A percentile compares a stretch with the other conserved stretches of the same genome.
Conservation (phyloP, 2,888 invertebrate species). For the Agrilus cyanescens region DNA sequence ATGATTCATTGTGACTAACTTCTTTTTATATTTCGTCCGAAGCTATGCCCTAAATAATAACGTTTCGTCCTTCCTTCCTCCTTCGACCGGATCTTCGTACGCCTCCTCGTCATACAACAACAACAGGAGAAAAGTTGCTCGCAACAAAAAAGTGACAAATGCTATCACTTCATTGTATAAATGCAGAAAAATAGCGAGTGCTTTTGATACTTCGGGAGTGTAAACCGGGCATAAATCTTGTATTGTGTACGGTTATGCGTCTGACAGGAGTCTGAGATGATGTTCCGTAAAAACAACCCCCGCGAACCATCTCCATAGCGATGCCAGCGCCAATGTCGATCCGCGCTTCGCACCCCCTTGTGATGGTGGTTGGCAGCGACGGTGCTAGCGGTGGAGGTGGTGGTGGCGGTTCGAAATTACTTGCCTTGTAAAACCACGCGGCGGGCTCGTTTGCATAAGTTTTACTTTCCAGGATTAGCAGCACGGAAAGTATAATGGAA, state of each 20-base stretch:
- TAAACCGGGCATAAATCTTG: slow-evolving; percentile 27
- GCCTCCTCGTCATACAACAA: too few species aligned
- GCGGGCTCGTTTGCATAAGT: slow-evolving; percentile 38
- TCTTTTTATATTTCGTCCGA: too few species aligned
- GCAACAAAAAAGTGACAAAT: too few species aligned
- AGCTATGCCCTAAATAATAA: too few species aligned
- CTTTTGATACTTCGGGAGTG: slow-evolving; percentile 21
- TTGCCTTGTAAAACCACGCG: slow-evolving; percentile 37
- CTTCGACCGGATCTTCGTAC: too few species aligned
- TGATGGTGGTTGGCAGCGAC: slow-evolving; percentile 6
- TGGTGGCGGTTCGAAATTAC: slow-evolving; percentile 27
- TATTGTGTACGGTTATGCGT: slow-evolving; percentile 28
- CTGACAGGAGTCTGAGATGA: slow-evolving; percentile 28
- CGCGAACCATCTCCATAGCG: slow-evolving; percentile 11
- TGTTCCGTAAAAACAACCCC: slow-evolving; percentile 26
- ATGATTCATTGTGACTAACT: too few species aligned
- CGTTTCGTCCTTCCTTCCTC: too few species aligned
- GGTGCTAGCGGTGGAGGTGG: slow-evolving; percentile 4
- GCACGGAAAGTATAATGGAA: slow-evolving; percentile 35
- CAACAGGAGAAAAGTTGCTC: too few species aligned
- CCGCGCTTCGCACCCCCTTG: slow-evolving; percentile 4
- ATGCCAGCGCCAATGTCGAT: slow-evolving; percentile 12
- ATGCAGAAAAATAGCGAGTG: slow-evolving; percentile 3
- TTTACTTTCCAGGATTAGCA: slow-evolving; percentile 38
- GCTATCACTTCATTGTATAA: too few species aligned